Evolutionary conservation across 2,888 invertebrate species (phyloP).

Genomic region (Calameuta pallipes): DNA sequence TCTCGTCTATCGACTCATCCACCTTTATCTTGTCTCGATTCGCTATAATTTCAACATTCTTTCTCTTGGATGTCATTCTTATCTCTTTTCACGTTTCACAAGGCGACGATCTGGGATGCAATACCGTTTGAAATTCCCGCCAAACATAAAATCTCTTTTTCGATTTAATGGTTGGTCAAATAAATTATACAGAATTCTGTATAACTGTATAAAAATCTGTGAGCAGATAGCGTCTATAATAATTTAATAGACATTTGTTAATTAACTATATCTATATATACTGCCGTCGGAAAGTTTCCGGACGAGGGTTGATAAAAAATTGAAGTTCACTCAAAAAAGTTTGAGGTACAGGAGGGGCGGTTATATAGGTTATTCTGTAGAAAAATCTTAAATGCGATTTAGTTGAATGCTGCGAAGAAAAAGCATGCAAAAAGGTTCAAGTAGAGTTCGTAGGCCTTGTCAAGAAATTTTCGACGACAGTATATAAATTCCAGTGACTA

Average conservation of each 20-base stretch:
- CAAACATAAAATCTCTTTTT: background rate
- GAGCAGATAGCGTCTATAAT: background rate
- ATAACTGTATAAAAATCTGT: background rate
- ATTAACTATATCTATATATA: background rate
- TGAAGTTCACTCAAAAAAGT: too few relatives aligned
- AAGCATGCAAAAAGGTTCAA: too few relatives aligned
- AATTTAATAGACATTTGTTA: background rate
- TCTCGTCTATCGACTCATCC: background rate
- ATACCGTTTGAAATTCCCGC: background rate
- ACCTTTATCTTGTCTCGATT: background rate
- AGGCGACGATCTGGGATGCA: background rate
- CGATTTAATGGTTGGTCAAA: background rate
- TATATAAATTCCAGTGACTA: background rate
- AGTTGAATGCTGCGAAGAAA: too few relatives aligned
- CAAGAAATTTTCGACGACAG: too few relatives aligned
- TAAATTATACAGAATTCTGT: background rate
- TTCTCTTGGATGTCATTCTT: background rate
- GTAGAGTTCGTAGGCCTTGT: too few relatives aligned
- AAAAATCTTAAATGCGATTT: too few relatives aligned
- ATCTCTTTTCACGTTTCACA: background rate
- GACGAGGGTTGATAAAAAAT: too few relatives aligned
- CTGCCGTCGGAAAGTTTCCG: too few relatives aligned
- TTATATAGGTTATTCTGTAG: too few relatives aligned
- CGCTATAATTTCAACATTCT: background rate
- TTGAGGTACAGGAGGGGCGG: too few relatives aligned